Evolutionary conservation across 2,888 invertebrate genomes (phyloP).

Genomic region (Hofmannophila pseudospretella): DNA sequence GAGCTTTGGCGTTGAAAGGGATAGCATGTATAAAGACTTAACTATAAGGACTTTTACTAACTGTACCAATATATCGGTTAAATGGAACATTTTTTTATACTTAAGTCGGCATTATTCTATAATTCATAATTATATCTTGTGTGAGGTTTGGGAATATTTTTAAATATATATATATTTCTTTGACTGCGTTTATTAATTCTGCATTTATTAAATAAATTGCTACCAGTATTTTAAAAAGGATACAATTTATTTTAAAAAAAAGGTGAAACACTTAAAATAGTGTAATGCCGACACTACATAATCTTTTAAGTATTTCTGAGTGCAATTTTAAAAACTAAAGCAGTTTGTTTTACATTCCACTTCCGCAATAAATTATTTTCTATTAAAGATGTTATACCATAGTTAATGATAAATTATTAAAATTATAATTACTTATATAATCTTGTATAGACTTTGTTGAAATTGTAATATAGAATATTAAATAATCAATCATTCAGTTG

Average conservation of each 20-base stretch:
- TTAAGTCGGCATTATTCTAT: too few species aligned
- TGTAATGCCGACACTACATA: background rate
- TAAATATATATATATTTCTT: too few species aligned
- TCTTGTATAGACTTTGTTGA: slow-evolving; percentile 58
- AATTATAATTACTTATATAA: slow-evolving; percentile 32
- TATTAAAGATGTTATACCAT: slow-evolving; percentile 13
- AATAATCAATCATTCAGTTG: slow-evolving; percentile 36
- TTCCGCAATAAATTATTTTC: slow-evolving; percentile 17
- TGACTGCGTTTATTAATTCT: too few species aligned
- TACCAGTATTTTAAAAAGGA: background rate
- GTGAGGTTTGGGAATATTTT: too few species aligned
- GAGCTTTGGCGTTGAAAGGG: too few species aligned
- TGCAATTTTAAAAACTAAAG: slow-evolving; percentile 47
- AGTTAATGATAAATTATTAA: slow-evolving; percentile 30
- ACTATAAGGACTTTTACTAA: too few species aligned
- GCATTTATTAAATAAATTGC: too few species aligned
- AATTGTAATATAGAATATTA: slow-evolving; percentile 57
- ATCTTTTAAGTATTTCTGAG: slow-evolving; percentile 36
- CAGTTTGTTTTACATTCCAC: slow-evolving; percentile 19
- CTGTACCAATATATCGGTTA: too few species aligned
- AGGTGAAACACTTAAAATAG: background rate
- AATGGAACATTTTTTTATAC: too few species aligned
- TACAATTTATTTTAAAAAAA: background rate
- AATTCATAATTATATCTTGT: too few species aligned
- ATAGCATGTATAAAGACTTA: too few species aligned